Evolutionary conservation across 2,888 invertebrate species (phyloP), one percentile per base, ranked within the genome.

Genomic region (Steromphala cineraria): DNA sequence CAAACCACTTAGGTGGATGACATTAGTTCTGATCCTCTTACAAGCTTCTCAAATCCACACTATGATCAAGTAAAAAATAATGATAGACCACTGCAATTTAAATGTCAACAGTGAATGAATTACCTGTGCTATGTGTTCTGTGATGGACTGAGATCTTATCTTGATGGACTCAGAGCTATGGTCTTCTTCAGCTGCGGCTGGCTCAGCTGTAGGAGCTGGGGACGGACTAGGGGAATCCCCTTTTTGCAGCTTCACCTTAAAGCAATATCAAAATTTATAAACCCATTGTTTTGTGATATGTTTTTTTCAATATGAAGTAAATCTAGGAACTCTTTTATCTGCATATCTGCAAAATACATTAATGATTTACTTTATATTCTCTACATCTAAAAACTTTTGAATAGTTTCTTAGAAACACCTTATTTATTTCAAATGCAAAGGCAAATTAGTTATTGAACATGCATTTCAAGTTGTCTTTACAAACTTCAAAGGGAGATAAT

Each of bases 121-220:
- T 82, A 90, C 90, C 79, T 90, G 89, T 28, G 89, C 78, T 67
- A 92, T 75, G 53, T 92, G 92, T 71, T 92, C 92, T 19, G 87
- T 86, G 13, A 92, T 90, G 19, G 92, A 92, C 76, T 84, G 87
- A 19, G 91, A 88, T 40, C 91, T 84, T 13, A 87, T 87, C 83
- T 92, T 91, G 24, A 92, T 88, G 3, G 62, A 52, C 28, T 82
- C 82, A 13, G 79, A 80, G 4, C 82, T 84, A 19, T 82, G 84
- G 19, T 86, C 86, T 4, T 79, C 78, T 2, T 85, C 87, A 62
- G 77, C 62, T 31, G 83, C 75, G 17, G 78, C 53, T 53, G 81
- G 80, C 4, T 85, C 83, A 7, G 88, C 87, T 17, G 86, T 75
- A 10, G 83, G 84, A n/a, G 83, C 86, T 2, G 88, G 87, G 19